These are phyloP conservation scores for Microcebus ravelobensis DNA, from an alignment of 2,113 vertebrate species.

Conservation along the genomic window DNA sequence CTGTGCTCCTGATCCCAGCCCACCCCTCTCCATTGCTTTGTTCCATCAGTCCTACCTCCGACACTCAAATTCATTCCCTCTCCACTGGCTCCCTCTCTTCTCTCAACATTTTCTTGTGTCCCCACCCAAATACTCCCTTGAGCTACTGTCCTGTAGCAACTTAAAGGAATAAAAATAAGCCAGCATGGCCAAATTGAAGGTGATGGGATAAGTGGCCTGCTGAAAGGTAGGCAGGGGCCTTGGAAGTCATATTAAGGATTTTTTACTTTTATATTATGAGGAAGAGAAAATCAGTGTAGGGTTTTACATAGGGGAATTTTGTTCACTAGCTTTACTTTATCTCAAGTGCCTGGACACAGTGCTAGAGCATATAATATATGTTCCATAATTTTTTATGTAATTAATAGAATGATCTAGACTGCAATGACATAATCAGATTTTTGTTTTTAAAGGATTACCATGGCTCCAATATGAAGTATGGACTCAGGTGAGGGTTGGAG, in stretches of 20 bases:
- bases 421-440: not conserved
- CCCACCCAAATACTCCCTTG: not conserved
- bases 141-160: not conserved
- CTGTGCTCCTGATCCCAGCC: not conserved
- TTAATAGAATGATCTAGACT: not conserved
- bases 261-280: not conserved
- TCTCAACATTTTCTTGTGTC: not conserved
- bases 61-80: not conserved
- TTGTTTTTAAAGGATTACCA: constrained; percentile 10
- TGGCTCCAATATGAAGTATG: not conserved
- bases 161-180: not conserved
- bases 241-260: not conserved
- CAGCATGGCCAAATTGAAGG: not conserved
- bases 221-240: not conserved
- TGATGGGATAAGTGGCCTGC: not conserved
- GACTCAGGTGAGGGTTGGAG: not conserved
- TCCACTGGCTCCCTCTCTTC: not conserved
- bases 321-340: not conserved
- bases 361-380: not conserved
- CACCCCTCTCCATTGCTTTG: not conserved
- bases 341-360: not conserved
- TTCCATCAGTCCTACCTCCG: not conserved
- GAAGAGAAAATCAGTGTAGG: not conserved
- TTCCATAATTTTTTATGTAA: not conserved
- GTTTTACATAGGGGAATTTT: not conserved